These are phyloP conservation scores for Punctoribates punctum DNA, from an alignment of 2,888 invertebrate genomes.

Conservation along the genomic window DNA sequence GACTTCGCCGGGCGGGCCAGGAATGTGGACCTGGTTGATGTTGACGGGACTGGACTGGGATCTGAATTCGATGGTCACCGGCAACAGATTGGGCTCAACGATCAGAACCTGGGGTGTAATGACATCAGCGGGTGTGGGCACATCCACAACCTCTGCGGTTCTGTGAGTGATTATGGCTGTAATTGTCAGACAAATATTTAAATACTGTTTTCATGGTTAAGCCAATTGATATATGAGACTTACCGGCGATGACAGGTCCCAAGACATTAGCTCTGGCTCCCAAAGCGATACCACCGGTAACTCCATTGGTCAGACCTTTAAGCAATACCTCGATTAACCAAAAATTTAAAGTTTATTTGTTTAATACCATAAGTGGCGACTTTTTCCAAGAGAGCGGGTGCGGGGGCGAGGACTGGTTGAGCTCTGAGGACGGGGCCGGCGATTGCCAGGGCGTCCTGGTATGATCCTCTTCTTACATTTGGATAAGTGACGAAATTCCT, in stretches of 20 bases:
- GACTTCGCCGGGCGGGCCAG: conserved; percentile 37
- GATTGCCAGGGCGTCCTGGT: background rate
- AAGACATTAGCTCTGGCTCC: background rate
- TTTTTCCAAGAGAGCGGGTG: background rate
- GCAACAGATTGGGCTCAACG: conserved; percentile 40
- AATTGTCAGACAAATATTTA: background rate
- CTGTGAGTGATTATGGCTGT: conserved; percentile 35
- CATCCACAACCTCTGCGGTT: conserved; percentile 33
- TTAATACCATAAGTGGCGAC: conserved; percentile 13
- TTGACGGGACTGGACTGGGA: conserved; percentile 42
- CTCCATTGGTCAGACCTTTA: conserved; percentile 18
- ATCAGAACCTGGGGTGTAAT: conserved; percentile 38
- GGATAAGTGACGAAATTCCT: conserved; percentile 11
- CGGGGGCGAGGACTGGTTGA: background rate
- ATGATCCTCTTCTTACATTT: background rate
- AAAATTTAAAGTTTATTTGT: background rate
- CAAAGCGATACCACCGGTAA: conserved; percentile 27
- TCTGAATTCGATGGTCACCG: conserved; percentile 41
- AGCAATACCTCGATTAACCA: background rate
- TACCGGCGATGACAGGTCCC: conserved; percentile 32
- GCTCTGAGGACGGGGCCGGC: background rate
- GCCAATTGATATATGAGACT: background rate
- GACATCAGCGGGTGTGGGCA: conserved; percentile 34
- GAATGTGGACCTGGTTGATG: conserved; percentile 40
- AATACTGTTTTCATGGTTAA: background rate